These are phyloP conservation scores for Sialis lutaria DNA, from an alignment of 2,888 invertebrate genomes.

Conservation along the genomic window DNA sequence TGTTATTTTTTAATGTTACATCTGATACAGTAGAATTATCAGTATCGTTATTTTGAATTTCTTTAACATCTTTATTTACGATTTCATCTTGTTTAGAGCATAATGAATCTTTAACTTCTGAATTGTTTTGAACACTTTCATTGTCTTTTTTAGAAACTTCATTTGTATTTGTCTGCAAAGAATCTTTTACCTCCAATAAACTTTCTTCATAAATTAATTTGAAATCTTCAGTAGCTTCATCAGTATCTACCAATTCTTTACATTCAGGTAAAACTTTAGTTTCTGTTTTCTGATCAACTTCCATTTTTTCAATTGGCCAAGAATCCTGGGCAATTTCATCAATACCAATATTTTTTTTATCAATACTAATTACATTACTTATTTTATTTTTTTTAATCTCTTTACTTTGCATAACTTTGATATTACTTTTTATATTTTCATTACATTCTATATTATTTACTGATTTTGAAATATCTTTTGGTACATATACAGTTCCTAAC, in stretches of 20 bases:
- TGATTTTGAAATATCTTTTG: background rate
- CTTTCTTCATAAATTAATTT: conserved; percentile 14
- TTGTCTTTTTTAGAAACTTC: conserved; percentile 10
- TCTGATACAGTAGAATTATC: too few relatives aligned
- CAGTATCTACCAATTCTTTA: conserved; percentile 3
- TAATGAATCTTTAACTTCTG: too few relatives aligned
- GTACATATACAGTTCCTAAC: conserved; percentile 40
- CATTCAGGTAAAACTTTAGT: too few relatives aligned
- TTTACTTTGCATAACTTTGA: conserved; percentile 4
- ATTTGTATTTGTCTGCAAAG: background rate
- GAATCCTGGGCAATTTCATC: conserved; percentile 15
- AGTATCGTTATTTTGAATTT: too few relatives aligned
- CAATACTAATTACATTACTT: background rate
- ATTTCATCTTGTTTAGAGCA: too few relatives aligned
- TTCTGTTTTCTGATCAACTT: background rate
- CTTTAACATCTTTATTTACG: too few relatives aligned
- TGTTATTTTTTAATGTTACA: too few relatives aligned
- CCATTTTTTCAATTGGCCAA: conserved; percentile 11
- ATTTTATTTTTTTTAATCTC: conserved; percentile 2
- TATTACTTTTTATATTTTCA: background rate
- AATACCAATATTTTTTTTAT: conserved; percentile 6
- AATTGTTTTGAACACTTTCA: conserved; percentile 10
- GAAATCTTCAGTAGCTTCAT: conserved; percentile 16
- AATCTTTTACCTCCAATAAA: background rate
- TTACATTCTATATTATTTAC: too few relatives aligned